These are phyloP conservation scores for Rhyacichthys aspro DNA, from an alignment of 2,797 vertebrate species.

Conservation along the genomic window DNA sequence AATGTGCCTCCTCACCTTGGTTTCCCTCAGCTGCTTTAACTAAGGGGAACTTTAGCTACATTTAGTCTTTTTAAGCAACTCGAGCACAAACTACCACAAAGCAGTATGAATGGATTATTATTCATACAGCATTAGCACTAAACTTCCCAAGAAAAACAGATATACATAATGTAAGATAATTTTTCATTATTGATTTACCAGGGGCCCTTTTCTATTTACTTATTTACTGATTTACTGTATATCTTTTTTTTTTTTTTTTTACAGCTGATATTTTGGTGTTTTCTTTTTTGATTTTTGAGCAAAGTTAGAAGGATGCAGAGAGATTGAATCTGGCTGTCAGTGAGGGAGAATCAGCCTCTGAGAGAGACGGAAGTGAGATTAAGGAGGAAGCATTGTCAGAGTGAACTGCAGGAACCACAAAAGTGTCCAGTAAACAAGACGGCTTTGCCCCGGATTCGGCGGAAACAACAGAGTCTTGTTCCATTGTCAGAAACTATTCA, in stretches of 20 bases:
- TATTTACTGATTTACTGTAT: too few species aligned
- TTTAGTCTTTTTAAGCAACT: too few species aligned
- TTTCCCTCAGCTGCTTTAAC: background rate
- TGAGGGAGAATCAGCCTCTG: constrained; percentile 10
- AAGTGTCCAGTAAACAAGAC: constrained; percentile 39
- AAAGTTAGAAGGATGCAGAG: constrained; percentile 7
- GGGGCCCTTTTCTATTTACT: too few species aligned
- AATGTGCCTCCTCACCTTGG: background rate
- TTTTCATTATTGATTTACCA: too few species aligned
- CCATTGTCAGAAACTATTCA: constrained; percentile 19
- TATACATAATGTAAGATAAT: too few species aligned
- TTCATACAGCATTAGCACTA: too few species aligned
- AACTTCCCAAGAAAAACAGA: too few species aligned
- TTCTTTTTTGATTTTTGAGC: constrained; percentile 15
- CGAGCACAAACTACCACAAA: too few species aligned
- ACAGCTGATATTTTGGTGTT: background rate
- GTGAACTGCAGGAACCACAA: constrained; percentile 40
- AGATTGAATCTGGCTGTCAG: constrained; percentile 32
- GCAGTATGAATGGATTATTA: too few species aligned
- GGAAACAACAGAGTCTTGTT: constrained; percentile 24
- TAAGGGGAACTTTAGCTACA: background rate
- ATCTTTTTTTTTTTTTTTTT: background rate
- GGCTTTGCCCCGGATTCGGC: constrained; percentile 43
- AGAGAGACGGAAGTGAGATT: constrained; percentile 1
- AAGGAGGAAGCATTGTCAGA: constrained; percentile 28